Conservation (phyloP, 2,797 vertebrate genomes). For the Kryptolebias ocellatus region DNA sequence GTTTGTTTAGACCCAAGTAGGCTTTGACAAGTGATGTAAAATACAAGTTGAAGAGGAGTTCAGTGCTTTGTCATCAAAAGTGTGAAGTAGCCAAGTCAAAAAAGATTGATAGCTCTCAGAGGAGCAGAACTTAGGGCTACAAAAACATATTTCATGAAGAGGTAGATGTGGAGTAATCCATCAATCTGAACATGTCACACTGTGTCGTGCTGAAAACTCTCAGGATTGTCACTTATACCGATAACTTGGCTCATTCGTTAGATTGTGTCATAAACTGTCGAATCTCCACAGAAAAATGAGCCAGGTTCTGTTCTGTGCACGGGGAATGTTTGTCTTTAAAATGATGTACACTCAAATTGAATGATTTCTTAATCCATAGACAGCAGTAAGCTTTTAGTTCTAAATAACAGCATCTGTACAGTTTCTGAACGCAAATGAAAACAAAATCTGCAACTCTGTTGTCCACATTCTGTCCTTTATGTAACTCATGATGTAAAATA, state of each 20-base stretch:
- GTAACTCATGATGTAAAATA: not conserved
- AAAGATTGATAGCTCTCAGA: constrained; percentile 49
- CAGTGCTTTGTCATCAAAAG: constrained; percentile 16
- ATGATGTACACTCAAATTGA: not conserved
- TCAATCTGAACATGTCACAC: constrained; percentile 37
- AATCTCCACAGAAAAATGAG: constrained; percentile 1
- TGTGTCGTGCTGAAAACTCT: constrained; percentile 20
- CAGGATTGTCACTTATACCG: constrained; percentile 18
- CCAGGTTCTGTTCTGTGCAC: not conserved
- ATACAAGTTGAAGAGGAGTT: constrained; percentile 8
- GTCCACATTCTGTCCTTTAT: not conserved
- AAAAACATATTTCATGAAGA: constrained; percentile 34
- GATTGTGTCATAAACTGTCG: constrained; percentile 7
- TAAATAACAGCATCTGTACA: not conserved
- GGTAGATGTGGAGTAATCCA: constrained; percentile 36
- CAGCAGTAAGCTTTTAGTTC: constrained; percentile 5
- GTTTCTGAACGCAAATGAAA: constrained; percentile 6
- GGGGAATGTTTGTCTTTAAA: constrained; percentile 7
- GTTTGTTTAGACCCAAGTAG: not conserved
- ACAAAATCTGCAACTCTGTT: not conserved
- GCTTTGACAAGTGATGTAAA: not conserved
- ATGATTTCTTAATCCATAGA: not conserved
- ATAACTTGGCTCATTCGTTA: not conserved
- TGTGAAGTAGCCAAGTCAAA: constrained; percentile 13
- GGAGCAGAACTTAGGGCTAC: constrained; percentile 2